Evolutionary conservation across 1,140 invertebrate species (phyloP).

Genomic region (Camponotus floridanus): DNA sequence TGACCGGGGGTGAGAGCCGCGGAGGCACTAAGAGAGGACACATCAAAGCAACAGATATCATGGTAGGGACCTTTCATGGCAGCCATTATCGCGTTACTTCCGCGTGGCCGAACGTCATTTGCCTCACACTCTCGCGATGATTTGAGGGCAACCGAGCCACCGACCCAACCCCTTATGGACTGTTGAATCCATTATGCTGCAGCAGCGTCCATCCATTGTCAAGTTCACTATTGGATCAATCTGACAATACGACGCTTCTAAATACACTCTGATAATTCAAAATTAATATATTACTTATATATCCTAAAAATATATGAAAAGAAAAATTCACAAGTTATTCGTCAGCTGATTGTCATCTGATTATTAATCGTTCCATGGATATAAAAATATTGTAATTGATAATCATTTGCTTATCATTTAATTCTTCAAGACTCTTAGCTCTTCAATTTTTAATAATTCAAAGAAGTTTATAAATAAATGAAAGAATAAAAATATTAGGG

Average conservation of each 20-base stretch:
- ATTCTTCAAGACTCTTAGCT: not conserved
- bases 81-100: constrained; percentile 84
- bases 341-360: not conserved
- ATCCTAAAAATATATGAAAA: not conserved
- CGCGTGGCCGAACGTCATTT: constrained; percentile 81
- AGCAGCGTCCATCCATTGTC: constrained; percentile 57
- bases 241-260: constrained; percentile 57
- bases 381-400: not conserved
- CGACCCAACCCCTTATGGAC: constrained; percentile 66
- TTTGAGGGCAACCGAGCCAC: constrained; percentile 83
- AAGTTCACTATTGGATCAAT: constrained; percentile 61
- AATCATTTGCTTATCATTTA: not conserved
- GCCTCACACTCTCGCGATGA: constrained; percentile 81
- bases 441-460: not conserved
- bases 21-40: constrained; percentile 73
- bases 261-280: constrained; percentile 8
- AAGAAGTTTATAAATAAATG: not conserved
- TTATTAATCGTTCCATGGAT: not conserved
- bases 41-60: constrained; percentile 83
- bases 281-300: constrained; percentile 8
- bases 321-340: not conserved
- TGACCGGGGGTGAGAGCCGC: constrained; percentile 46
- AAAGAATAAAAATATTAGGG: not conserved
- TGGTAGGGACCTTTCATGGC: constrained; percentile 78
- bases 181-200: constrained; percentile 74